Evolutionary conservation across 2,888 invertebrate species (phyloP).

Genomic region (Yponomeuta evonymella): DNA sequence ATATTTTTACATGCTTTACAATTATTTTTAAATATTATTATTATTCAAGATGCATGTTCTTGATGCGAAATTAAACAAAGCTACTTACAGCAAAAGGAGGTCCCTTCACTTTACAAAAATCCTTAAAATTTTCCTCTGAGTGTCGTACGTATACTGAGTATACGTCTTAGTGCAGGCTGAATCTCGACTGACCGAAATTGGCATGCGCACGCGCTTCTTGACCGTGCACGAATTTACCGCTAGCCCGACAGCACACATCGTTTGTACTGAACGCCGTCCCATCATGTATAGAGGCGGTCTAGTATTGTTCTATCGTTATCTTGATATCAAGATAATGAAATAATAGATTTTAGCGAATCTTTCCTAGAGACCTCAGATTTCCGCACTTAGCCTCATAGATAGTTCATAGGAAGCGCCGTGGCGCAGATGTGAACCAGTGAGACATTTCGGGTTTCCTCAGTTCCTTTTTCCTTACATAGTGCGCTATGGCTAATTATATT

Average conservation of each 20-base stretch:
- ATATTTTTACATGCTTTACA: slow-evolving; percentile 16
- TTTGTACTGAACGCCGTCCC: background rate
- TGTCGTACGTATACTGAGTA: background rate
- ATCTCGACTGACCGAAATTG: slow-evolving; percentile 41
- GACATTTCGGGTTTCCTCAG: too few species aligned
- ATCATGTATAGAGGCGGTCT: background rate
- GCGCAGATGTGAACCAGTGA: too few species aligned
- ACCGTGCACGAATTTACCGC: slow-evolving; percentile 61
- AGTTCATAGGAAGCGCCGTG: too few species aligned
- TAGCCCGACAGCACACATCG: slow-evolving; percentile 44
- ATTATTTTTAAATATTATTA: background rate
- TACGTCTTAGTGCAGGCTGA: slow-evolving; percentile 23
- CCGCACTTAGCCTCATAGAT: too few species aligned
- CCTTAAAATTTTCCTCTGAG: background rate
- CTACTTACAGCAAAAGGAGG: background rate
- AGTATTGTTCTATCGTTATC: too few species aligned
- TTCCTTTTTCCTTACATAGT: too few species aligned
- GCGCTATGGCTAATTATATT: too few species aligned
- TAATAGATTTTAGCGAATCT: too few species aligned
- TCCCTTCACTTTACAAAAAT: background rate
- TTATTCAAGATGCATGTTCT: background rate
- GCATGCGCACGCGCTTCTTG: slow-evolving; percentile 35
- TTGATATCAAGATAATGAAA: too few species aligned
- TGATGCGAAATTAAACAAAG: background rate
- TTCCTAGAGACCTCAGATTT: too few species aligned